phyloP scores from a whole-genome alignment of 2,888 invertebrate genomes.

The Orthosia gracilis region DNA sequence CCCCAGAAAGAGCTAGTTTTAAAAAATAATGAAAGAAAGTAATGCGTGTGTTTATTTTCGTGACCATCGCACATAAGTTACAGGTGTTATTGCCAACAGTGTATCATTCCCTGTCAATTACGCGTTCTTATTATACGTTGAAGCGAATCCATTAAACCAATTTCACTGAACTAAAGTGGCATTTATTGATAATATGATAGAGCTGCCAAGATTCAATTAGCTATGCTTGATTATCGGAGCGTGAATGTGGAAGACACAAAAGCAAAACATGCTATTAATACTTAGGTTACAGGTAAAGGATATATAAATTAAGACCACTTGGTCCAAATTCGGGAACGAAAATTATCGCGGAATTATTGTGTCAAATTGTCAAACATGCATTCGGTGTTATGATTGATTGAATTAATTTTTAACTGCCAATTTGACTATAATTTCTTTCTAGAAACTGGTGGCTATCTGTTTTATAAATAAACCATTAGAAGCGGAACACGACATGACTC shows the following conservation, averaged over 20 bases:
- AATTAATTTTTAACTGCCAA: neutral
- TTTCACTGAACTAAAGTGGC: constrained; percentile 31
- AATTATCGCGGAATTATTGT: neutral
- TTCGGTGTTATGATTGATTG: neutral
- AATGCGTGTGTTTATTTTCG: constrained; percentile 3
- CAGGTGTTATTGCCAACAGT: constrained; percentile 25
- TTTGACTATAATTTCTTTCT: neutral
- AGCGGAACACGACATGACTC: neutral
- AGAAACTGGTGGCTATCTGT: neutral
- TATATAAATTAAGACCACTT: neutral
- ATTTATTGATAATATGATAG: constrained; percentile 29
- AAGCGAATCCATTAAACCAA: constrained; percentile 32
- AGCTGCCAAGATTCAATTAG: constrained; percentile 11
- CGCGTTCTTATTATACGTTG: constrained; percentile 31
- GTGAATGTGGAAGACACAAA: neutral
- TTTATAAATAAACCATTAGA: neutral
- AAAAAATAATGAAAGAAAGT: neutral
- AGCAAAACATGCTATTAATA: neutral
- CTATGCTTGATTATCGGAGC: constrained; percentile 4
- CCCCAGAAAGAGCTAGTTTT: neutral
- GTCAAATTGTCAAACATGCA: neutral
- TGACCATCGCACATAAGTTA: constrained; percentile 32
- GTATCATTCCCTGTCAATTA: constrained; percentile 41
- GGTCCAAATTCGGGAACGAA: too few relatives aligned
- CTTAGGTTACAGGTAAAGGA: neutral